Percentiles rank a stretch among this genome's conserved stretches.
These are phyloP conservation scores for Odontomyia ornata DNA, from an alignment of 2,888 invertebrate species.

Conservation along the genomic window DNA sequence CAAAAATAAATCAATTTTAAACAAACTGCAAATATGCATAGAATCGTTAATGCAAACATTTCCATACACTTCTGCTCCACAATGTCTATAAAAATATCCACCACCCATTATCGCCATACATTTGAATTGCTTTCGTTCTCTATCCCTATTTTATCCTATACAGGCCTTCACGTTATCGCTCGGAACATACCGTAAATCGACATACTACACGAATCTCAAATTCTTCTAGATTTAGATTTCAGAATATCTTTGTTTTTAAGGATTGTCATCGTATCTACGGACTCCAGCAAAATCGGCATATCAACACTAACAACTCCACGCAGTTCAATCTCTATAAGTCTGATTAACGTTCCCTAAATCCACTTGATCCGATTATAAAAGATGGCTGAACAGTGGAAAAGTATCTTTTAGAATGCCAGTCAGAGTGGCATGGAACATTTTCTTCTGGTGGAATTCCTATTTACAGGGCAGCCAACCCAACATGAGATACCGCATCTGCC, in stretches of 20 bases:
- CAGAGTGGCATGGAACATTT: background rate
- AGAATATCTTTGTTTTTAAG: background rate
- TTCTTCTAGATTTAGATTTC: slow-evolving; percentile 30
- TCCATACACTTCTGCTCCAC: background rate
- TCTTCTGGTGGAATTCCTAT: background rate
- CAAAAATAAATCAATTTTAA: no score
- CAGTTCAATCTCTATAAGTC: slow-evolving; percentile 46
- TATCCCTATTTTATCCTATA: background rate
- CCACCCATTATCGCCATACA: background rate
- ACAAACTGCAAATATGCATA: no score
- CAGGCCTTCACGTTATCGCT: slow-evolving; percentile 38
- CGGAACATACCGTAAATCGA: slow-evolving; percentile 44
- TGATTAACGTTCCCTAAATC: slow-evolving; percentile 48
- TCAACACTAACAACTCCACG: background rate
- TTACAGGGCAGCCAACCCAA: background rate
- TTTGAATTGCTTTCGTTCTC: background rate
- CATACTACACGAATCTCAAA: slow-evolving; percentile 11
- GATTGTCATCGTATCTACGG: background rate
- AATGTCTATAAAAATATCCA: background rate
- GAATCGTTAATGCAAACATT: no score
- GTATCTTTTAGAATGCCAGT: slow-evolving; percentile 23
- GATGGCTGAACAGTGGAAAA: slow-evolving; percentile 30
- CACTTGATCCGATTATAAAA: slow-evolving; percentile 50
- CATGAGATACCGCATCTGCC: background rate
- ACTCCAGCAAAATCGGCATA: background rate